phyloP scores from a whole-genome alignment of 2,797 vertebrate genomes.

The Semaprochilodus insignis region DNA sequence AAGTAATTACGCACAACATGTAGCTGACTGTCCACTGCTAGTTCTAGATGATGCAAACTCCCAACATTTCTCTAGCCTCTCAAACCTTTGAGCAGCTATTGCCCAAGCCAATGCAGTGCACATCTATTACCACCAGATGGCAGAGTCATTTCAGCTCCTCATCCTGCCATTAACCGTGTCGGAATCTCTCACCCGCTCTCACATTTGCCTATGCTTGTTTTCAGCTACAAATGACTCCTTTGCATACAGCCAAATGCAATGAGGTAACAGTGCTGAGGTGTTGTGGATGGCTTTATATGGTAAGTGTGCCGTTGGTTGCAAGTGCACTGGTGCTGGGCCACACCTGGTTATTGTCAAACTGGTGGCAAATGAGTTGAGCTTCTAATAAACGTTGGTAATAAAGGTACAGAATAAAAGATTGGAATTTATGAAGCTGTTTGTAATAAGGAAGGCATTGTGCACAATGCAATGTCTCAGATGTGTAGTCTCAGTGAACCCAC shows the following conservation, averaged over 20 bases:
- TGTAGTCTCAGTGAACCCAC: not conserved
- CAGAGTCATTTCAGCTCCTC: conserved; percentile 70
- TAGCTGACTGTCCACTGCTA: no score
- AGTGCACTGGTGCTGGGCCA: not conserved
- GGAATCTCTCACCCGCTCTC: not conserved
- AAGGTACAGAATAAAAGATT: not conserved
- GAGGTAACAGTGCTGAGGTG: not conserved
- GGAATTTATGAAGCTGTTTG: not conserved
- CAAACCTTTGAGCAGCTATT: conserved; percentile 1
- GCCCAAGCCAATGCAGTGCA: conserved; percentile 31
- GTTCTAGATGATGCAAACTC: no score
- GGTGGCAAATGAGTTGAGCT: not conserved
- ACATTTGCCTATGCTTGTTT: conserved; percentile 56
- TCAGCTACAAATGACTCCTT: conserved; percentile 5
- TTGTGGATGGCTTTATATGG: not conserved
- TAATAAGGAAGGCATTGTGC: not conserved
- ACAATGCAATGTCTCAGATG: not conserved
- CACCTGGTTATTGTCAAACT: not conserved
- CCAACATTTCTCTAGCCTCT: no score
- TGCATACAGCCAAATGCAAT: conserved; percentile 3
- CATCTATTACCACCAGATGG: conserved; percentile 73
- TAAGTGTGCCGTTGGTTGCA: not conserved
- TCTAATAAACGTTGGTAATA: not conserved
- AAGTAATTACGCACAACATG: no score
- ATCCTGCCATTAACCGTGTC: conserved; percentile 5